Evolutionary conservation across 1,140 invertebrate genomes (phyloP).

Genomic region (Trinorchestia longiramus): DNA sequence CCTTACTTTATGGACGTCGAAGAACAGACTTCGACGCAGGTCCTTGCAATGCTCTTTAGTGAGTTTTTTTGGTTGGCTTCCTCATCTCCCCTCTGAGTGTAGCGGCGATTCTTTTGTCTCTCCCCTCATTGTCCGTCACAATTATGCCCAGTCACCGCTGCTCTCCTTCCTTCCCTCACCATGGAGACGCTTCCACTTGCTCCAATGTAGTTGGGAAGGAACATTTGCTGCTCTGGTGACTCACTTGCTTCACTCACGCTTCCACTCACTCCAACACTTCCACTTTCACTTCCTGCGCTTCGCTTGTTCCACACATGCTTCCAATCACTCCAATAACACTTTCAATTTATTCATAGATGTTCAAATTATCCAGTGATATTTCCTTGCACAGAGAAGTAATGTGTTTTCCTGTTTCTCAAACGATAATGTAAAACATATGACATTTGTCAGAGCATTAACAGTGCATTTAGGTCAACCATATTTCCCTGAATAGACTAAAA

Average conservation of each 20-base stretch:
- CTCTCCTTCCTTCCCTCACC: conserved; percentile 30
- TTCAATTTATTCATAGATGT: background rate
- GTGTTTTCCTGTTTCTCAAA: too few species aligned
- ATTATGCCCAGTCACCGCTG: conserved; percentile 46
- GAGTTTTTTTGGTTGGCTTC: conserved; percentile 51
- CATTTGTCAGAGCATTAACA: too few species aligned
- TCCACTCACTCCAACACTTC: background rate
- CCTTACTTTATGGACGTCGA: background rate
- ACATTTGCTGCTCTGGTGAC: background rate
- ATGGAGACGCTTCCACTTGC: conserved; percentile 14
- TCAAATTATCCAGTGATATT: background rate
- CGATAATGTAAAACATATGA: too few species aligned
- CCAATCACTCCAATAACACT: background rate
- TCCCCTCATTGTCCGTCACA: conserved; percentile 54
- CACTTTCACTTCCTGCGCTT: background rate
- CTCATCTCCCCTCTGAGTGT: conserved; percentile 50
- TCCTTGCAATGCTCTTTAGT: conserved; percentile 49
- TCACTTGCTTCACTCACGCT: background rate
- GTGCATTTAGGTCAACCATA: too few species aligned
- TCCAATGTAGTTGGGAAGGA: background rate
- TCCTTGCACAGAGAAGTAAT: too few species aligned
- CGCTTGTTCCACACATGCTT: background rate
- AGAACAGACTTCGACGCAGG: conserved; percentile 31
- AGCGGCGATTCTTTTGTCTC: conserved; percentile 54
- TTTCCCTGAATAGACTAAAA: too few species aligned